A percentile compares a stretch with the other conserved stretches of the same genome.
Evolutionary conservation across 2,888 invertebrate genomes (phyloP).

Genomic region (Apamea sordens): DNA sequence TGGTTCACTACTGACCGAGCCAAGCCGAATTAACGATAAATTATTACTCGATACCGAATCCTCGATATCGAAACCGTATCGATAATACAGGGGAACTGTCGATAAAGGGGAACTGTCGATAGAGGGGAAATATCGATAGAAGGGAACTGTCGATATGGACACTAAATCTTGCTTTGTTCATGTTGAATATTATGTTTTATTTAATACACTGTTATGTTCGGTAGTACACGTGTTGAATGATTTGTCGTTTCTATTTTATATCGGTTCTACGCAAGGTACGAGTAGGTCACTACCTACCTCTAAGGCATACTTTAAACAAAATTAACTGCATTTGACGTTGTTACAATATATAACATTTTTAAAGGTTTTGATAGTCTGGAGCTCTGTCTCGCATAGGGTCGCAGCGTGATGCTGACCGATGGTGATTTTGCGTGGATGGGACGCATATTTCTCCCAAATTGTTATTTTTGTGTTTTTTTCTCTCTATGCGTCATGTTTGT

Average conservation of each 20-base stretch:
- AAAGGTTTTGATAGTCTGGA: too few species aligned
- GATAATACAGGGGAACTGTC: constrained; percentile 2
- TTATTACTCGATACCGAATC: constrained; percentile 32
- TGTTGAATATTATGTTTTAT: constrained; percentile 5
- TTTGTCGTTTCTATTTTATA: background rate
- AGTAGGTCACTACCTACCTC: background rate
- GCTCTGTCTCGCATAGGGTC: too few species aligned
- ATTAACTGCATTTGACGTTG: too few species aligned
- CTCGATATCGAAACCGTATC: too few species aligned
- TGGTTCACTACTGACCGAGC: constrained; percentile 17
- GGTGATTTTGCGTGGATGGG: too few species aligned
- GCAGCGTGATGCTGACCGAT: too few species aligned
- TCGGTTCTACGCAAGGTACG: background rate
- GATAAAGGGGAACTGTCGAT: constrained; percentile 1
- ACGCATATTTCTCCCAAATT: too few species aligned
- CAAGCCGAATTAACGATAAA: constrained; percentile 28
- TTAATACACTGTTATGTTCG: background rate
- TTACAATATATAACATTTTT: too few species aligned
- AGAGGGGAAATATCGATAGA: background rate
- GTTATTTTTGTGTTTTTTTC: too few species aligned
- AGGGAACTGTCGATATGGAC: background rate
- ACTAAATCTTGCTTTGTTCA: constrained; percentile 45
- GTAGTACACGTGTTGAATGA: background rate
- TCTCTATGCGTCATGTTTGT: too few species aligned
- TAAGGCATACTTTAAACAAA: too few species aligned